Conservation (phyloP, 1,140 invertebrate genomes). For the Neoseiulus cucumeris region DNA sequence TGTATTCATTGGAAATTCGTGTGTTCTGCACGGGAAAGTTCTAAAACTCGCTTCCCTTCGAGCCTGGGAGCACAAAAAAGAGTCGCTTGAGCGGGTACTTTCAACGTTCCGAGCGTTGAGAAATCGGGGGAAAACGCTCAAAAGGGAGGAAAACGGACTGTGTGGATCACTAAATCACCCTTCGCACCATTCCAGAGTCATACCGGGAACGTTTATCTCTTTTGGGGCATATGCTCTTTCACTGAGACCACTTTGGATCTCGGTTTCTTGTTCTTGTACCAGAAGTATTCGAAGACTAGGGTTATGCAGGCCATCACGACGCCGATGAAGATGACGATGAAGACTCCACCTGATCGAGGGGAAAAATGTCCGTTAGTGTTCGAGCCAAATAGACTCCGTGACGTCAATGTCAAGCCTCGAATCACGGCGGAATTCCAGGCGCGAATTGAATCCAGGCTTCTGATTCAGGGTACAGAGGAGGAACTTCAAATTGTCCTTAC, state of each 20-base stretch:
- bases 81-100: no score
- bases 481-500: slow-evolving; percentile 22
- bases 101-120: no score
- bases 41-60: no score
- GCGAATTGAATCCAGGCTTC: background rate
- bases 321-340: slow-evolving; percentile 84
- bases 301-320: slow-evolving; percentile 76
- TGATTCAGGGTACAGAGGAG: background rate
- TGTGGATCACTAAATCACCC: no score
- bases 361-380: no score
- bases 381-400: background rate
- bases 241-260: slow-evolving; percentile 17
- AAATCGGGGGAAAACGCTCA: no score
- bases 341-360: slow-evolving; percentile 78
- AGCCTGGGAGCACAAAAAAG: no score
- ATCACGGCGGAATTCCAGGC: background rate
- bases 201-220: background rate
- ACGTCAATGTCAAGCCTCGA: background rate
- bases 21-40: no score
- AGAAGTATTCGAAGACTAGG: slow-evolving; percentile 83
- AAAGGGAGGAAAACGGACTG: no score
- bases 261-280: slow-evolving; percentile 37
- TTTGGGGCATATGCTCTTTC: slow-evolving; percentile 15
- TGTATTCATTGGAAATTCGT: no score
- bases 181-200: no score